Base-by-base conservation (phyloP, 1,140 invertebrate species). In the Drosophila parvula region DNA sequence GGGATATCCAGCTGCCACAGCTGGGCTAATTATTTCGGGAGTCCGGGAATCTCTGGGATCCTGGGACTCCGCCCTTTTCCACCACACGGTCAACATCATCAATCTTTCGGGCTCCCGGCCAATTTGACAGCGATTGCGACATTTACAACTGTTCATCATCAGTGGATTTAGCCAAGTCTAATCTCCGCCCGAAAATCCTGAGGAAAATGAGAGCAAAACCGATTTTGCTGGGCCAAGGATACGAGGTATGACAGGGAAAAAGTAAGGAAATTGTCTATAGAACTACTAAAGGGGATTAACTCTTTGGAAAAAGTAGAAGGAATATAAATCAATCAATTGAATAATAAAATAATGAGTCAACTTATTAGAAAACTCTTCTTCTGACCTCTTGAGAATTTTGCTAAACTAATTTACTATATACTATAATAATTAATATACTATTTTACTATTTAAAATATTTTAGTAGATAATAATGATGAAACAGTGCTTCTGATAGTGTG, bases 51-150 rank as follows among this genome's bases (percentile, higher is more conserved):
- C 22, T n/a, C 22, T 7, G 45, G 10, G 14, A n/a, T 22, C 41
- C 28, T 50, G 28, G 11, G 1, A 28, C 50, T 14, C 16, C 7
- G 32, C 9, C n/a, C 38, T 50, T 36, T 40, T 14, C 44, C 36
- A 5, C 27, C n/a, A 18, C 38, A n/a, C 40, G 38, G 40, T 64
- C 70, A 86, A 79, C 83, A 86, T 82, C 83, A 86, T 88, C 79
- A 86, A 88, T 82, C 62, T 58, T 56, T 11, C 51, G 50, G 76
- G 27, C 34, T 55, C 59, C 60, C 57, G 69, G 56, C 69, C 82
- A 79, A 79, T 83, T 86, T 86, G 83, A 86, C 83, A 89, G 84
- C 80, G 63, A 83, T 88, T 88, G 76, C 79, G 83, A 88, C 83
- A 88, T 70, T 88, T 88, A 88, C 83, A 88, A 81, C 83, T 88